Evolutionary conservation across 1,140 invertebrate genomes (phyloP).

Genomic region (Cylas formicarius): DNA sequence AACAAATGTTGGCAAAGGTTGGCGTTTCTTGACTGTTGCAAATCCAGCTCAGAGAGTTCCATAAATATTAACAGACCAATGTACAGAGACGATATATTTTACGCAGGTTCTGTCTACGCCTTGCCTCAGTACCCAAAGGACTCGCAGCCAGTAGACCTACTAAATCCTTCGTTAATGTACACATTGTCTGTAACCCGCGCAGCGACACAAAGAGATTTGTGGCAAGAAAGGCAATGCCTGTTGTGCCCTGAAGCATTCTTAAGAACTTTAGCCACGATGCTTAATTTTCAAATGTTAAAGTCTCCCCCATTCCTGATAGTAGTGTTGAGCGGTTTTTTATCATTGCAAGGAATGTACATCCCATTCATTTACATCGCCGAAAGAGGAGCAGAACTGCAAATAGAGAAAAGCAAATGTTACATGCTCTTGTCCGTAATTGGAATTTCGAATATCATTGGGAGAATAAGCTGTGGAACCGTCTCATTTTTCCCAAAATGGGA

Average conservation of each 20-base stretch:
- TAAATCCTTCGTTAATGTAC: conserved; percentile 46
- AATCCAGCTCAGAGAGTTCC: conserved; percentile 1
- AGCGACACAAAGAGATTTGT: conserved; percentile 64
- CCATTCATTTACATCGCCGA: conserved; percentile 79
- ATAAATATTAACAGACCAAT: conserved; percentile 52
- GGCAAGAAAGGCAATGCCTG: conserved; percentile 55
- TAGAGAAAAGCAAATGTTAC: conserved; percentile 48
- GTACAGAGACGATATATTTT: conserved; percentile 84
- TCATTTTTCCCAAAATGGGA: conserved; percentile 27
- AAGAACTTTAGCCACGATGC: conserved; percentile 68
- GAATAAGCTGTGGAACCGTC: conserved; percentile 62
- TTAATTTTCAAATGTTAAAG: conserved; percentile 74
- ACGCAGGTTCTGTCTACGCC: conserved; percentile 68
- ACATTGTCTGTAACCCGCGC: conserved; percentile 74
- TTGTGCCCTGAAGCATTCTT: conserved; percentile 68
- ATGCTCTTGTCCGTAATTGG: conserved; percentile 82
- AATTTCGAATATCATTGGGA: conserved; percentile 79
- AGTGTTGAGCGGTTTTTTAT: conserved; percentile 78
- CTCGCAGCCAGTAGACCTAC: not conserved
- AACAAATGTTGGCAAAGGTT: not conserved
- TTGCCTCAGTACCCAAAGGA: conserved; percentile 61
- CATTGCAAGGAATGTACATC: conserved; percentile 88
- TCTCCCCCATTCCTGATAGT: conserved; percentile 83
- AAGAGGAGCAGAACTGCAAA: conserved; percentile 42
- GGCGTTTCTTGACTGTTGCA: not conserved